Evolutionary conservation across 1,140 invertebrate species (phyloP).

Genomic region (Drosophila nasuta): DNA sequence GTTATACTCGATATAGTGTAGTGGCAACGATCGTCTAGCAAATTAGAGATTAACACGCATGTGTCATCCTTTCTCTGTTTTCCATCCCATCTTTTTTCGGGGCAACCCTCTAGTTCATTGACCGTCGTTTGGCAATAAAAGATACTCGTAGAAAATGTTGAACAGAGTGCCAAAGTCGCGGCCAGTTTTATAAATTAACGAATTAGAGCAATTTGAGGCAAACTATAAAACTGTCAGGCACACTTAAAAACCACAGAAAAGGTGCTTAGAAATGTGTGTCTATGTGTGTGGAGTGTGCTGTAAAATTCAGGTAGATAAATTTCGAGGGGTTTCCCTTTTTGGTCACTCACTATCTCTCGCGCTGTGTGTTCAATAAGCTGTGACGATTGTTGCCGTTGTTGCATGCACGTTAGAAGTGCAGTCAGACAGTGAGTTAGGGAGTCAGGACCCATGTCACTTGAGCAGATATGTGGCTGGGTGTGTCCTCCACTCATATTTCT

Average conservation of each 20-base stretch:
- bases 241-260: conserved; percentile 63
- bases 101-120: conserved; percentile 58
- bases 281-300: conserved; percentile 39
- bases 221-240: conserved; percentile 77
- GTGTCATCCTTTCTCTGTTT: conserved; percentile 60
- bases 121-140: conserved; percentile 68
- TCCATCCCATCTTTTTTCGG: neutral
- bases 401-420: conserved; percentile 53
- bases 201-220: conserved; percentile 77
- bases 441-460: conserved; percentile 20
- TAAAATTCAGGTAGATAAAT: conserved; percentile 41
- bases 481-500: conserved; percentile 31
- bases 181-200: conserved; percentile 77
- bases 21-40: conserved; percentile 70
- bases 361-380: conserved; percentile 72
- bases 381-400: conserved; percentile 44
- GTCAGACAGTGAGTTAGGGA: conserved; percentile 19
- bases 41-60: conserved; percentile 83
- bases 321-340: conserved; percentile 12
- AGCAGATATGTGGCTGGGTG: conserved; percentile 38
- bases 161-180: conserved; percentile 60
- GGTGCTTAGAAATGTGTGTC: conserved; percentile 30
- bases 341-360: neutral
- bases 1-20: conserved; percentile 6
- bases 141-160: conserved; percentile 27